phyloP scores from a whole-genome alignment of 2,113 vertebrate genomes.

The Haliaeetus leucogaster region DNA sequence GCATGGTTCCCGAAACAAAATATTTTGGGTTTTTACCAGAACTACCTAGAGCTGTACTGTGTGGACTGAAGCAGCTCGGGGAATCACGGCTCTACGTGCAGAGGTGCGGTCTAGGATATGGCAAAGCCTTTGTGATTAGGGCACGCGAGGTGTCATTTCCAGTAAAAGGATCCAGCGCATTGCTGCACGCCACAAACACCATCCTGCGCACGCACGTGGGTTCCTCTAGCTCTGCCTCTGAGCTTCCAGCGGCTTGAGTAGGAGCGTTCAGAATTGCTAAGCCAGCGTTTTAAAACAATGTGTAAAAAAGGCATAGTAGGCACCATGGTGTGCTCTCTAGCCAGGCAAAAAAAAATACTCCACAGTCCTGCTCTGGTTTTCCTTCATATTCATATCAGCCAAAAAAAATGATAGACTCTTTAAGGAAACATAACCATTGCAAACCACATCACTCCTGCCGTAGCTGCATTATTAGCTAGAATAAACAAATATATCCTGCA shows the following conservation, averaged over 20 bases:
- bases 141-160: not conserved
- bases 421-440: not conserved
- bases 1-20: fast-evolving
- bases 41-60: not conserved
- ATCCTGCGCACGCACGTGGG: not conserved
- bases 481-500: not conserved
- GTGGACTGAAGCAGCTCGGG: not conserved
- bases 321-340: not conserved
- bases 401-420: not conserved
- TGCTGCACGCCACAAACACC: not conserved
- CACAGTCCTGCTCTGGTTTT: not conserved
- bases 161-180: not conserved
- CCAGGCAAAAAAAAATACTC: not conserved
- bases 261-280: not conserved
- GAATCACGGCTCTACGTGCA: not conserved
- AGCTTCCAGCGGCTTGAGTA: not conserved
- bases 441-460: not conserved
- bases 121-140: not conserved
- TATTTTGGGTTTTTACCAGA: not conserved
- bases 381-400: not conserved
- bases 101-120: fast-evolving
- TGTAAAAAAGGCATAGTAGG: not conserved
- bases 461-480: not conserved
- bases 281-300: not conserved
- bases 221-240: not conserved